phyloP scores from a whole-genome alignment of 2,113 vertebrate genomes.

The Tenebrosternarchus preto region DNA sequence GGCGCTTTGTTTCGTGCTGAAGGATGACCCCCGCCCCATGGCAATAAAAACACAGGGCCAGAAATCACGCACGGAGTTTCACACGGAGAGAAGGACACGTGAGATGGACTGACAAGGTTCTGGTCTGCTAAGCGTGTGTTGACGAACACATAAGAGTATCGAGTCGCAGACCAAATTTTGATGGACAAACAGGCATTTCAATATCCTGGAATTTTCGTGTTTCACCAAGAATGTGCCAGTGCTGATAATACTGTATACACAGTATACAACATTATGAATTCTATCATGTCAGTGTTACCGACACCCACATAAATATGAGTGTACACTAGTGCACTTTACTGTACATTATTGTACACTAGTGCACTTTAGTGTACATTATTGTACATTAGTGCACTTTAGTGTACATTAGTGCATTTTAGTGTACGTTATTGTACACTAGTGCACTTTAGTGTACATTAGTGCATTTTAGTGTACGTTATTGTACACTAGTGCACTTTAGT shows the following conservation, averaged over 20 bases:
- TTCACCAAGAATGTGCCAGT: not conserved
- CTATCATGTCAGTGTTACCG: too few relatives aligned
- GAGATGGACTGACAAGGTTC: slow-evolving; percentile 11
- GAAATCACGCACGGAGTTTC: not conserved
- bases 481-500: too few relatives aligned
- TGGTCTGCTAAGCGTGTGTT: not conserved
- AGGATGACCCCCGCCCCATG: not conserved
- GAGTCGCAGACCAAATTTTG: not conserved
- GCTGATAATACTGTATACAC: not conserved
- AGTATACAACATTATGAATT: too few relatives aligned
- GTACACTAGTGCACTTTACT: too few relatives aligned
- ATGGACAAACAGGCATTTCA: not conserved
- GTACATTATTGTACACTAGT: too few relatives aligned
- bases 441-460: too few relatives aligned
- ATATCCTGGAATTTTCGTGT: not conserved
- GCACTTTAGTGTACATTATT: too few relatives aligned
- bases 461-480: too few relatives aligned
- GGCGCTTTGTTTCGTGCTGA: not conserved
- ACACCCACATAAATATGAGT: too few relatives aligned
- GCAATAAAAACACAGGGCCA: not conserved
- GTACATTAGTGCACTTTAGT: too few relatives aligned
- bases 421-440: too few relatives aligned
- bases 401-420: too few relatives aligned
- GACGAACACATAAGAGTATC: not conserved
- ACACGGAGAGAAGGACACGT: not conserved